phyloP scores from a whole-genome alignment of 1,140 invertebrate species.

The Bacillus rossius region DNA sequence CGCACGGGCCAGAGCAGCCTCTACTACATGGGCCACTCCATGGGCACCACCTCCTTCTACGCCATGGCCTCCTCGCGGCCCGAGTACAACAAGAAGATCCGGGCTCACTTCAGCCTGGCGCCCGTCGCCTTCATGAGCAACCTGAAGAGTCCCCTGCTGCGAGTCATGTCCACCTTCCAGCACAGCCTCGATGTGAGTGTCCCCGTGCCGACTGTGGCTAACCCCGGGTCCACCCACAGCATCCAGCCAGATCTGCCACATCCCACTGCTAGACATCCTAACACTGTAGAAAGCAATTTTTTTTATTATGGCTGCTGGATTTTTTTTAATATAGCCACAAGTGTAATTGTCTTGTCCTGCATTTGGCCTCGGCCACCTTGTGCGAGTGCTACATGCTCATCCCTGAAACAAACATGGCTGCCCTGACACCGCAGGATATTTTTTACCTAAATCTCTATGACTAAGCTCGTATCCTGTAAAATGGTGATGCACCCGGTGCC shows the following conservation, averaged over 20 bases:
- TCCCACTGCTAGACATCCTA: background rate
- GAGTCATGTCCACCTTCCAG: constrained; percentile 19
- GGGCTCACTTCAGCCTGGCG: constrained; percentile 57
- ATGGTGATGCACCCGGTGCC: too few relatives aligned
- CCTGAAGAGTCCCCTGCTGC: constrained; percentile 44
- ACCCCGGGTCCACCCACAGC: background rate
- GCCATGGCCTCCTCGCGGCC: constrained; percentile 53
- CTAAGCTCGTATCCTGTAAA: too few relatives aligned
- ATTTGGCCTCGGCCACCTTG: too few relatives aligned
- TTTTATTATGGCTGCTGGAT: too few relatives aligned
- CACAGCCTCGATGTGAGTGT: background rate
- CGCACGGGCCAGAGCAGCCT: constrained; percentile 46
- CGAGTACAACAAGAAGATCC: constrained; percentile 59
- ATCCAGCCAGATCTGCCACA: background rate
- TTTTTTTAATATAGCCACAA: too few relatives aligned
- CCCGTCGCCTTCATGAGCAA: constrained; percentile 58
- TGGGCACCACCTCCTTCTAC: constrained; percentile 62
- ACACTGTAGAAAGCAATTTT: background rate
- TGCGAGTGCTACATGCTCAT: too few relatives aligned
- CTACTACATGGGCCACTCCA: constrained; percentile 58
- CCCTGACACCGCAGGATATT: too few relatives aligned
- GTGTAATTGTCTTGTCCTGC: too few relatives aligned
- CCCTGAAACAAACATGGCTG: too few relatives aligned
- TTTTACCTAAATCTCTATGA: too few relatives aligned
- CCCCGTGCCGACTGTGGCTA: background rate